A percentile compares a stretch with the other conserved stretches of the same genome.
Evolutionary conservation across 2,797 vertebrate genomes (phyloP).

Genomic region (Odontamblyopus lacepedii): DNA sequence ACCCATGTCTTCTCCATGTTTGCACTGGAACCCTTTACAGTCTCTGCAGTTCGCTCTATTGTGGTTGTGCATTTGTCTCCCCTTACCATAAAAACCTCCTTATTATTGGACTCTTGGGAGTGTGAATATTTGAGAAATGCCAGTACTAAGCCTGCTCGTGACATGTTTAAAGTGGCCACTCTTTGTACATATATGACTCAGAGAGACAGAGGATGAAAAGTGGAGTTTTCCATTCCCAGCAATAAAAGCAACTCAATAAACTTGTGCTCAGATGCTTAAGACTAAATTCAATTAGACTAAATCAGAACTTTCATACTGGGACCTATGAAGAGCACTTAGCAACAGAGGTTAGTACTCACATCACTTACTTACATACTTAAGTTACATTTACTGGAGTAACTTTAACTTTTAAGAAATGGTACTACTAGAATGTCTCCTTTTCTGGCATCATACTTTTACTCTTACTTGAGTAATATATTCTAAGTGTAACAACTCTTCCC

Average conservation of each 20-base stretch:
- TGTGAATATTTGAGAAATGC: slow-evolving; percentile 55
- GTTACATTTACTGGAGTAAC: too few relatives aligned
- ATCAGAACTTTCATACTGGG: slow-evolving; percentile 17
- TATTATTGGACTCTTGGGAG: slow-evolving; percentile 3
- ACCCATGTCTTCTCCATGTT: slow-evolving; percentile 30
- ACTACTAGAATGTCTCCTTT: too few relatives aligned
- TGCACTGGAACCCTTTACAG: slow-evolving; percentile 38
- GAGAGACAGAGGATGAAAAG: slow-evolving; percentile 37
- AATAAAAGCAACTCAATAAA: slow-evolving; percentile 39
- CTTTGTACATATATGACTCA: slow-evolving; percentile 39
- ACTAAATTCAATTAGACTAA: slow-evolving; percentile 43
- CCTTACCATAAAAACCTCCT: slow-evolving; percentile 23
- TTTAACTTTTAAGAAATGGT: too few relatives aligned
- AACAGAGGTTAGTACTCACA: too few relatives aligned
- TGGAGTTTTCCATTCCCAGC: slow-evolving; percentile 38
- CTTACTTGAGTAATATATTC: too few relatives aligned
- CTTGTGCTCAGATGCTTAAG: slow-evolving; percentile 28
- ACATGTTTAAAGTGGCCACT: slow-evolving; percentile 42
- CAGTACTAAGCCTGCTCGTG: slow-evolving; percentile 32
- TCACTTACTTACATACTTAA: too few relatives aligned
- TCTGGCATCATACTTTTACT: too few relatives aligned
- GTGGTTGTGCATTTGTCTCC: slow-evolving; percentile 28
- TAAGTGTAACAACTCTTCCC: too few relatives aligned
- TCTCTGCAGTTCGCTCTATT: slow-evolving; percentile 26
- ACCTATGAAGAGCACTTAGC: slow-evolving; percentile 10